Evolutionary conservation across 30 jellyfish, hydroid and myxozoan genomes (phyloP).

Genomic region (Haliclystus octoradiatus): DNA sequence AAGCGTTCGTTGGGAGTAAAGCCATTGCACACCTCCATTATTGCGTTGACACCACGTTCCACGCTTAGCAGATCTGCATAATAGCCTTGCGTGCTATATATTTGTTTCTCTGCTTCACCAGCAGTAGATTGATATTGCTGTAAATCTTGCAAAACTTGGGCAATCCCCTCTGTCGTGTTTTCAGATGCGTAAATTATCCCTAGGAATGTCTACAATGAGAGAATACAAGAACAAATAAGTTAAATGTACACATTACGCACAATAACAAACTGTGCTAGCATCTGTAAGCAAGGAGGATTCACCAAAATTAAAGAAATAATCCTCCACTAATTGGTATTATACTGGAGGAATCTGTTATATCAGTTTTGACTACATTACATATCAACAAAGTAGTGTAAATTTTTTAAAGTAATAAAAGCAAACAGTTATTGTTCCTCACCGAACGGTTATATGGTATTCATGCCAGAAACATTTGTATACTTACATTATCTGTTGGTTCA

Average conservation of each 20-base stretch:
- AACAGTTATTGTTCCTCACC: too few relatives aligned
- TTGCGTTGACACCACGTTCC: conserved; percentile 20
- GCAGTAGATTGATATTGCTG: conserved; percentile 30
- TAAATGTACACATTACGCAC: too few relatives aligned
- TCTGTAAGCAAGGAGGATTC: too few relatives aligned
- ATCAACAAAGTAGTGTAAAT: too few relatives aligned
- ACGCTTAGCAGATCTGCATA: conserved; percentile 29
- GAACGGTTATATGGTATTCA: too few relatives aligned
- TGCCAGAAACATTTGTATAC: too few relatives aligned
- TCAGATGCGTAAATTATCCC: conserved; percentile 25
- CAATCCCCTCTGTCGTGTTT: conserved; percentile 21
- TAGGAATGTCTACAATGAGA: conserved; percentile 3
- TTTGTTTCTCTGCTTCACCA: conserved; percentile 22
- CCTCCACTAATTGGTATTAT: too few relatives aligned
- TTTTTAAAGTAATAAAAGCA: too few relatives aligned
- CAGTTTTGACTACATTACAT: too few relatives aligned
- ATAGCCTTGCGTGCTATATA: conserved; percentile 17
- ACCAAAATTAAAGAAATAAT: too few relatives aligned
- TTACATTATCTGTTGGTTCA: conserved; percentile 4
- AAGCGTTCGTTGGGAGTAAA: conserved; percentile 25
- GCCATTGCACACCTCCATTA: conserved; percentile 18
- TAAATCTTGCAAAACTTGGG: conserved; percentile 19
- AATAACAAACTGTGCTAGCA: too few relatives aligned
- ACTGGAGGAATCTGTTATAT: too few relatives aligned
- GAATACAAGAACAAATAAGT: neutral